Percentiles rank a stretch among this genome's conserved stretches.
phyloP scores from a whole-genome alignment of 2,888 invertebrate genomes.

The Cactoblastis cactorum region DNA sequence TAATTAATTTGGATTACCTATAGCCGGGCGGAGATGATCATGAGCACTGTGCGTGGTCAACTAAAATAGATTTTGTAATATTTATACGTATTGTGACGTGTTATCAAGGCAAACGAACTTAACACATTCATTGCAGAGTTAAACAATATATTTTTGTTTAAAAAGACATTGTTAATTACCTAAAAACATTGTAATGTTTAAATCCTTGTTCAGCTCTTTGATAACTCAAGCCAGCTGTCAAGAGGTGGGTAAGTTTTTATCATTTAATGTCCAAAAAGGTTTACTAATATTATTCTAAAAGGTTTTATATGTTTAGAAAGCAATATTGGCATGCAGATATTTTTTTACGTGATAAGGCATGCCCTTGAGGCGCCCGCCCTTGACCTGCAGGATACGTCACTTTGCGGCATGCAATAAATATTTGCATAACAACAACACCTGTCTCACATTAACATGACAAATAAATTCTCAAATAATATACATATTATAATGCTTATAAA shows the following conservation, averaged over 20 bases:
- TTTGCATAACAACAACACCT: constrained; percentile 21
- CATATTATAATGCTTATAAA: constrained; percentile 13
- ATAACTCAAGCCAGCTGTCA: constrained; percentile 84
- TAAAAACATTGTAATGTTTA: constrained; percentile 81
- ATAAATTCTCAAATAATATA: constrained; percentile 7
- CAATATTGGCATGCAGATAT: constrained; percentile 15
- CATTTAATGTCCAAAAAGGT: constrained; percentile 19
- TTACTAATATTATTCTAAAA: not conserved
- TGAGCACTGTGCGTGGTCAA: constrained; percentile 65
- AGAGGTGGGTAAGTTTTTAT: constrained; percentile 86
- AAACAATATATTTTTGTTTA: constrained; percentile 46
- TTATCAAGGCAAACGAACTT: constrained; percentile 63
- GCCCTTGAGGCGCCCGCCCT: constrained; percentile 69
- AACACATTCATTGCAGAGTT: constrained; percentile 41
- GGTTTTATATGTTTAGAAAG: not conserved
- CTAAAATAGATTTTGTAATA: constrained; percentile 72
- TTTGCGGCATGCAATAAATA: constrained; percentile 33
- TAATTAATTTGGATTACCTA: constrained; percentile 34
- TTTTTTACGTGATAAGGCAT: constrained; percentile 23
- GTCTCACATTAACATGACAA: not conserved
- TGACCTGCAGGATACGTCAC: constrained; percentile 53
- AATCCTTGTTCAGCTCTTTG: constrained; percentile 80
- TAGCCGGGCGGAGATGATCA: constrained; percentile 60
- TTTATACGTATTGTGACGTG: constrained; percentile 70
- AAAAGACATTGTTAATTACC: constrained; percentile 47